Percentiles rank a stretch among this genome's conserved stretches.
Evolutionary conservation across 2,113 vertebrate genomes (phyloP).

Genomic region (Cygnus atratus): DNA sequence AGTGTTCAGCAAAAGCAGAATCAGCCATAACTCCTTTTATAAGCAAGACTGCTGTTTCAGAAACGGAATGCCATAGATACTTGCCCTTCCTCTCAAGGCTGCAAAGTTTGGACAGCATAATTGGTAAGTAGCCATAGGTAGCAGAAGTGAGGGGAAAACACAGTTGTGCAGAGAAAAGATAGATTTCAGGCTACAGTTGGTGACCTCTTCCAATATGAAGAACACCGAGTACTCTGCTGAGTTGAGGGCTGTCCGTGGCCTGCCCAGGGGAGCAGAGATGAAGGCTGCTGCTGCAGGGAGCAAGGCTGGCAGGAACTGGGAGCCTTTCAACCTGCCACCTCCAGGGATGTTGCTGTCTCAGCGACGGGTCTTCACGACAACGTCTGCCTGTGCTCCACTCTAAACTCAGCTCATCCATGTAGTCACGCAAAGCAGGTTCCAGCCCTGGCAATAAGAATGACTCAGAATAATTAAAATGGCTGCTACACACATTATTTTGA

Average conservation of each 20-base stretch:
- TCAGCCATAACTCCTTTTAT: not conserved
- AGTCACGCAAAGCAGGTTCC: not conserved
- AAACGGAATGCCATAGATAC: not conserved
- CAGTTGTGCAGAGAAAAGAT: not conserved
- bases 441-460: not conserved
- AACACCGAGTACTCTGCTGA: accelerated
- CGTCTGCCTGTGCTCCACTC: not conserved
- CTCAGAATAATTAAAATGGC: not conserved
- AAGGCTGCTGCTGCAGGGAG: not conserved
- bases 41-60: not conserved
- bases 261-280: not conserved
- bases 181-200: not conserved
- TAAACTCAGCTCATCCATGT: not conserved
- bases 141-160: not conserved
- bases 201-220: not conserved
- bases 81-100: not conserved
- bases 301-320: not conserved
- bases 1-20: not conserved
- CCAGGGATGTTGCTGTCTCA: not conserved
- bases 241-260: not conserved
- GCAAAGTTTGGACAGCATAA: not conserved
- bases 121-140: not conserved
- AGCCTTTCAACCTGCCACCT: not conserved
- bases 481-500: not conserved
- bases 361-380: not conserved